Evolutionary conservation across 2,888 invertebrate species (phyloP).

Genomic region (Eustalomyia histrio): DNA sequence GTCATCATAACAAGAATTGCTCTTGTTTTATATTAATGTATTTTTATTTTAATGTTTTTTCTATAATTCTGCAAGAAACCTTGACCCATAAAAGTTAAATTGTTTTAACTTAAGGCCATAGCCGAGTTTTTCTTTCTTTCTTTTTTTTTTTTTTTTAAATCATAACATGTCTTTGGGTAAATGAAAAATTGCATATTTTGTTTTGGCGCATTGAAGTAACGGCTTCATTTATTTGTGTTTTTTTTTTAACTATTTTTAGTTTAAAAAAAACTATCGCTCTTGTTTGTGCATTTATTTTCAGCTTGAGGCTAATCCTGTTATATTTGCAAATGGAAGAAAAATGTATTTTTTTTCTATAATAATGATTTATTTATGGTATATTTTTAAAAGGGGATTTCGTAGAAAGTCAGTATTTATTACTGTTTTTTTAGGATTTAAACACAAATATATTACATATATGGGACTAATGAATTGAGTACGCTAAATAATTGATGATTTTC

Average conservation of each 20-base stretch:
- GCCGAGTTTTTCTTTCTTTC: too few species aligned
- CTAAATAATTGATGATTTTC: too few species aligned
- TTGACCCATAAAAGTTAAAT: conserved; percentile 62
- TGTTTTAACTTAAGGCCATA: conserved; percentile 36
- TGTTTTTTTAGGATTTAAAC: conserved; percentile 41
- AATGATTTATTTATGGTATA: conserved; percentile 47
- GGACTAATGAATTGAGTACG: too few species aligned
- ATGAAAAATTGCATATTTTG: conserved; percentile 58
- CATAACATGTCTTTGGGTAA: conserved; percentile 34
- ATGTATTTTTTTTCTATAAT: conserved; percentile 15
- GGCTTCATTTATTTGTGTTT: conserved; percentile 13
- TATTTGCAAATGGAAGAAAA: not conserved
- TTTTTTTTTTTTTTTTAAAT: conserved; percentile 2
- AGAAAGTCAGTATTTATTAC: conserved; percentile 51
- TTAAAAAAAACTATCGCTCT: not conserved
- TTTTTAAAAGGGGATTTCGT: conserved; percentile 32
- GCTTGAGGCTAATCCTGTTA: conserved; percentile 21
- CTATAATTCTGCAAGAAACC: conserved; percentile 43
- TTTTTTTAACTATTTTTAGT: not conserved
- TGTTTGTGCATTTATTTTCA: not conserved
- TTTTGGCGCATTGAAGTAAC: conserved; percentile 60
- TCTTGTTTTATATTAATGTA: too few species aligned
- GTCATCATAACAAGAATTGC: conserved; percentile 30
- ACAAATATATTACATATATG: conserved; percentile 2
- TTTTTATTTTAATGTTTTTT: conserved; percentile 27